These are phyloP conservation scores for Sarcophaga variegata DNA, from an alignment of 2,888 invertebrate species.

Conservation along the genomic window DNA sequence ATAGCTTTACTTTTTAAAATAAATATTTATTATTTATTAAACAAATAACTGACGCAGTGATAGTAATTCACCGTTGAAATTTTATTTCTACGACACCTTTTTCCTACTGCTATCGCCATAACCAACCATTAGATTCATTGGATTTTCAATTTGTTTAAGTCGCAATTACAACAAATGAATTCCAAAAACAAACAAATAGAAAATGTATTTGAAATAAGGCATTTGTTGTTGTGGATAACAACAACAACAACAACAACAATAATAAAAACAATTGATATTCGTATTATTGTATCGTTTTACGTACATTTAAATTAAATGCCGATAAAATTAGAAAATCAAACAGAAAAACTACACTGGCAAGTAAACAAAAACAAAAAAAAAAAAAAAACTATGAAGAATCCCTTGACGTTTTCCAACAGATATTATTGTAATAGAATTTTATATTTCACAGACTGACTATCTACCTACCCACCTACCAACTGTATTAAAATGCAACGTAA, in stretches of 20 bases:
- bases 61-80: no score
- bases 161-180: constrained; percentile 45
- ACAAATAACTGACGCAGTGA: no score
- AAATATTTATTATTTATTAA: no score
- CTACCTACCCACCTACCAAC: no score
- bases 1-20: no score
- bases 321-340: background rate
- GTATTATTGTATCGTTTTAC: background rate
- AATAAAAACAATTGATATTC: background rate
- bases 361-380: background rate
- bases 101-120: no score
- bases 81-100: no score
- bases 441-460: background rate
- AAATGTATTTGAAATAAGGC: background rate
- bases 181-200: constrained; percentile 25
- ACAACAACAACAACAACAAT: no score
- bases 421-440: background rate
- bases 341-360: background rate
- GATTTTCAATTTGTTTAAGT: constrained; percentile 37
- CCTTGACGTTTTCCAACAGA: background rate
- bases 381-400: background rate
- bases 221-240: background rate
- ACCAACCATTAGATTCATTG: background rate
- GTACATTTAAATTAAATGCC: background rate
- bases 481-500: no score